Base-by-base conservation (phyloP, 2,113 vertebrate species). In the Xenopus borealis region DNA sequence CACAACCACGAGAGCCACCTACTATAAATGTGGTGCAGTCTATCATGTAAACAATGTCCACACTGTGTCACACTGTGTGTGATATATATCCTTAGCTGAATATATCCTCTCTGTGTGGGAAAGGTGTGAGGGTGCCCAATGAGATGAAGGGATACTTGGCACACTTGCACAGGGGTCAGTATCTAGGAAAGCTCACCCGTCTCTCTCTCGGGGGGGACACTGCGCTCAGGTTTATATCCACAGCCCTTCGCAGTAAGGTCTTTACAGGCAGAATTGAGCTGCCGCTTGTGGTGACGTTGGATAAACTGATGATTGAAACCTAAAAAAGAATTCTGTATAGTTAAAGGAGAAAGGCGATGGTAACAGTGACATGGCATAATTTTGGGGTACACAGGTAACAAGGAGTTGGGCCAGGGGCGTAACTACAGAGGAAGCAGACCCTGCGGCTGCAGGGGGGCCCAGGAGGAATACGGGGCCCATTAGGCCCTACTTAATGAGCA, bases 271-370 rank as follows among this genome's bases (percentile, higher is more conserved):
- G 92, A 90, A 45, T 98, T 89, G 83, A 95, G 98, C 20, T 66
- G 87, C 66, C 92, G 90, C 66, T 96, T 98, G 75, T 99, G 97
- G 50, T 96, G 96, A 0, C 96, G 94, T 0, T 95, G 93, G 55
- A 99, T 88, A 52, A 98, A 98, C 83, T 95, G 94, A 86, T 95
- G 94, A 86, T 95, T 95, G 79, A 99, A 91, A 2, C 94, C 97
- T 99, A 81, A 13, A 33, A 66, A 64, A 33, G 3, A 33, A 0
- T 57, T 30, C 72, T 33, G 12, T 78, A 64, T 62, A 1, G 0
- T 1, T 53, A 19, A 1, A n/a, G n/a, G n/a, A n/a, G n/a, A n/a
- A n/a, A n/a, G n/a, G n/a, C n/a, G n/a, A n/a, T 2, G 9, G 2
- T n/a, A n/a, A 18, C 50, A 5, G 50, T 4, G 4, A 40, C 33